Percentiles rank a stretch among this genome's conserved stretches.
Conservation (phyloP, 1,140 invertebrate species). For the Tetramorium simillimum region DNA sequence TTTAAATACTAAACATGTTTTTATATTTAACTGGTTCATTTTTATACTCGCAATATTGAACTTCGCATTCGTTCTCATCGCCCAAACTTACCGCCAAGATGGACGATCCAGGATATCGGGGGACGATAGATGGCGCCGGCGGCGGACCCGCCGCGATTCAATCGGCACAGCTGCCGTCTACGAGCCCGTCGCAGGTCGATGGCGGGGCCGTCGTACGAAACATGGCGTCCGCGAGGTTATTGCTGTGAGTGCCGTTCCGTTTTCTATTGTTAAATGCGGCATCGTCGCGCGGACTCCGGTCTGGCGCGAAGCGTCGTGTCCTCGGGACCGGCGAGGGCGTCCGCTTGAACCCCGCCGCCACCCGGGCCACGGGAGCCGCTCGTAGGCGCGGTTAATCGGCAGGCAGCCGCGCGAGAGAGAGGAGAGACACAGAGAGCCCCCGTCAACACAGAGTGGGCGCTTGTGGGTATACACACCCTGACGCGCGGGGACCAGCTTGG, state of each 20-base stretch:
- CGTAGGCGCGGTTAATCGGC: slow-evolving; percentile 4
- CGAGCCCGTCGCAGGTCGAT: background rate
- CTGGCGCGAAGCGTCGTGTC: slow-evolving; percentile 76
- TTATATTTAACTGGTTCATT: background rate
- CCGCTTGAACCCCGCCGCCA: slow-evolving; percentile 61
- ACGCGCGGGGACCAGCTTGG: slow-evolving; percentile 63
- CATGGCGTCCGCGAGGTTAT: slow-evolving; percentile 81
- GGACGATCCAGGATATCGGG: background rate
- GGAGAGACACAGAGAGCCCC: slow-evolving; percentile 55
- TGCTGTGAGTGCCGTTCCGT: slow-evolving; percentile 74
- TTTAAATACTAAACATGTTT: background rate
- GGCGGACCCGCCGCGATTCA: background rate
- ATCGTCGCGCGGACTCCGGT: slow-evolving; percentile 68
- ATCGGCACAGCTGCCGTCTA: background rate
- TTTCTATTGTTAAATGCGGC: slow-evolving; percentile 74
- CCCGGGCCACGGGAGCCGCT: background rate
- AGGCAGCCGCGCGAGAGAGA: background rate
- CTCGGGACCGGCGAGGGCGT: slow-evolving; percentile 70
- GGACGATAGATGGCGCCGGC: background rate
- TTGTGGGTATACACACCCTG: slow-evolving; percentile 80
- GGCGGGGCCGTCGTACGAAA: slow-evolving; percentile 77
- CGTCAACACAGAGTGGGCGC: slow-evolving; percentile 78
- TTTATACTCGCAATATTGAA: background rate
- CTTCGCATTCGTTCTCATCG: background rate
- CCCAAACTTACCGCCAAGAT: background rate